phyloP scores from a whole-genome alignment of 2,797 vertebrate genomes.

The Coregonus suidteri region DNA sequence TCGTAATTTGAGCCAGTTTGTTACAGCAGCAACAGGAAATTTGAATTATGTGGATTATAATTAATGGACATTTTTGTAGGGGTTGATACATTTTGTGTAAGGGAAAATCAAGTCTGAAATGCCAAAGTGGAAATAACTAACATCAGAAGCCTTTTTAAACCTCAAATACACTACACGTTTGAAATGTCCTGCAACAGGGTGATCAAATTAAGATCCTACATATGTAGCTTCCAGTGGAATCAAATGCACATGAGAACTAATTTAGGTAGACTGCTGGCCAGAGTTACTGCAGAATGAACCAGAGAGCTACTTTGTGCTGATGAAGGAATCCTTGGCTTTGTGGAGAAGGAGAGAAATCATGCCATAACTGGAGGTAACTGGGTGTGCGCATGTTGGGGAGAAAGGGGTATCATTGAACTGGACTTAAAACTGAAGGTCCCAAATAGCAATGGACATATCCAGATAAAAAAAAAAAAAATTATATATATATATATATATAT shows the following conservation, averaged over 20 bases:
- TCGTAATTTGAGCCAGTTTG: no score
- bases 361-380: neutral
- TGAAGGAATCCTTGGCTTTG: neutral
- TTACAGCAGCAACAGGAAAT: no score
- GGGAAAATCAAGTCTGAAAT: no score
- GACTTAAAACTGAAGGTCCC: neutral
- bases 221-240: slow-evolving; percentile 33
- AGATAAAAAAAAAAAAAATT: no score
- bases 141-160: no score
- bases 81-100: no score
- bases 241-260: slow-evolving; percentile 25
- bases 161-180: no score
- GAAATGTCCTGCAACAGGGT: no score
- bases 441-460: neutral
- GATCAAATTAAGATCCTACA: no score
- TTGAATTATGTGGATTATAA: no score
- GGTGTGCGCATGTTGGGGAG: slow-evolving; percentile 3
- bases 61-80: no score
- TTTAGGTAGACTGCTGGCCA: slow-evolving; percentile 6
- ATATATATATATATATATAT: neutral
- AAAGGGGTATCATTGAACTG: neutral
- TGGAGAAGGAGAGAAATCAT: neutral
- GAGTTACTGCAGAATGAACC: neutral
- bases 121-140: no score
- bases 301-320: slow-evolving; percentile 12